Conservation (phyloP, 2,888 invertebrate genomes). For the Dilophus febrilis region DNA sequence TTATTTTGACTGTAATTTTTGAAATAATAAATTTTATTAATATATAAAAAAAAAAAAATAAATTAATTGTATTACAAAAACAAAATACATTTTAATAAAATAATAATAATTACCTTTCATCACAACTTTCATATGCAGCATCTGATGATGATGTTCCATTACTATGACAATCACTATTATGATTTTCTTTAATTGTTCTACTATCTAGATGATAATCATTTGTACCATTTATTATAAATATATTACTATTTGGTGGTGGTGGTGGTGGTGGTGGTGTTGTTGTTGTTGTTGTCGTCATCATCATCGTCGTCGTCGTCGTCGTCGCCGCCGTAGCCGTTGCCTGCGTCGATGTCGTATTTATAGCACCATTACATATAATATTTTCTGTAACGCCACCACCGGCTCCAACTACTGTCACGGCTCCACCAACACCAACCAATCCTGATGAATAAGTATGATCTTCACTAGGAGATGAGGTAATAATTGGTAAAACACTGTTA, state of each 20-base stretch:
- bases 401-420: no score
- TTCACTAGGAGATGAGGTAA: constrained; percentile 76
- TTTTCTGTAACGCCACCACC: constrained; percentile 22
- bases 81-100: not conserved
- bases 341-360: not conserved
- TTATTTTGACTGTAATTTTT: no score
- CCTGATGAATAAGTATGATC: constrained; percentile 91
- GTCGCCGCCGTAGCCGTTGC: not conserved
- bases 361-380: constrained; percentile 17
- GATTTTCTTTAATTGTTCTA: not conserved
- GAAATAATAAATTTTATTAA: not conserved
- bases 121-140: constrained; percentile 39
- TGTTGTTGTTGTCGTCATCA: not conserved
- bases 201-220: constrained; percentile 2
- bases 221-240: no score
- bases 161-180: constrained; percentile 23
- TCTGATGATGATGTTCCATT: constrained; percentile 34
- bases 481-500: constrained; percentile 35
- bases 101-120: constrained; percentile 30
- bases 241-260: no score
- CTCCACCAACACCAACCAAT: no score
- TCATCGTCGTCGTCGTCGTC: not conserved
- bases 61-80: no score
- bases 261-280: no score
- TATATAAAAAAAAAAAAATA: not conserved